These are phyloP conservation scores for Andrena flavipes DNA, from an alignment of 2,888 invertebrate species.

Conservation along the genomic window DNA sequence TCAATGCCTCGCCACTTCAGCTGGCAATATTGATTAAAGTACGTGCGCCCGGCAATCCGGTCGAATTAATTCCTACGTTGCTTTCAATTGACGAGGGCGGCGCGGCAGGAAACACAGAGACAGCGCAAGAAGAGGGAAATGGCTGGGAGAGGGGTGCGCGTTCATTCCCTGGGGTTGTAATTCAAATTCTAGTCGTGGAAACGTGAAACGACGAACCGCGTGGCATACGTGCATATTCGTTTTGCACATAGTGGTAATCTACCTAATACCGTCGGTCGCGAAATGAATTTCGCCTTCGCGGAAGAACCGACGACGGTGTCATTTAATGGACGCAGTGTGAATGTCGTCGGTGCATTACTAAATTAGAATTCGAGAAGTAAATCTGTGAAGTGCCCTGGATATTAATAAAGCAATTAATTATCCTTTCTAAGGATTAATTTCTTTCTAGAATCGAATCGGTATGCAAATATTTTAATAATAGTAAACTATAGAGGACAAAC, in stretches of 20 bases:
- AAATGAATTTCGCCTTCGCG: constrained; percentile 22
- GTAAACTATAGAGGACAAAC: no score
- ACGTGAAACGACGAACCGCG: constrained; percentile 30
- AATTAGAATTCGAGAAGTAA: neutral
- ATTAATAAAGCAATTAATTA: no score
- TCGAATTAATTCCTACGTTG: neutral
- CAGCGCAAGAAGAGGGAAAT: constrained; percentile 5
- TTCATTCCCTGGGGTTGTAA: constrained; percentile 38
- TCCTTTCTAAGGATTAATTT: no score
- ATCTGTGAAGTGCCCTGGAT: no score
- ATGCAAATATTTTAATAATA: no score
- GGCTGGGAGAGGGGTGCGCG: constrained; percentile 3
- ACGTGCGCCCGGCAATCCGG: neutral
- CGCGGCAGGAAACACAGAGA: constrained; percentile 3
- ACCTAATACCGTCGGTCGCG: constrained; percentile 17
- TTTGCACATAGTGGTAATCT: constrained; percentile 36
- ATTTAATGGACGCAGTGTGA: neutral
- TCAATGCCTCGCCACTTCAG: no score
- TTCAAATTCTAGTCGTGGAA: constrained; percentile 50
- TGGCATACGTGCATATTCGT: constrained; percentile 32
- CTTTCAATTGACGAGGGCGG: neutral
- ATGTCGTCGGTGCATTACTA: neutral
- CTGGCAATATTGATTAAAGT: no score
- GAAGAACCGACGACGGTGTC: neutral
- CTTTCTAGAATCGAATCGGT: no score